phyloP scores from a whole-genome alignment of 2,797 vertebrate genomes.

The Cyclura pinguis region DNA sequence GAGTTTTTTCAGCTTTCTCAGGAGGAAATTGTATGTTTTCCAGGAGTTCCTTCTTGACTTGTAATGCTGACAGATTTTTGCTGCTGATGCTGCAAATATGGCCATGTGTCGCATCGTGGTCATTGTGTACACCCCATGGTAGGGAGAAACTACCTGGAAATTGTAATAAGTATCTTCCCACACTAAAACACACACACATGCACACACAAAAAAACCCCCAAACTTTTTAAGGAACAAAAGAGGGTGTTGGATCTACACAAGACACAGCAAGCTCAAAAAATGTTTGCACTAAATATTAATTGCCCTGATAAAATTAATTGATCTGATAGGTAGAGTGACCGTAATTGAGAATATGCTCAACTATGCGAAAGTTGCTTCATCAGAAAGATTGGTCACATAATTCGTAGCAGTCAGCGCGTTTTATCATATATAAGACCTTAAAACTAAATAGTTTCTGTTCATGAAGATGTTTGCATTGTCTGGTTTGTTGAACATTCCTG shows the following conservation, averaged over 20 bases:
- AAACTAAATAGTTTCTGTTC: not conserved
- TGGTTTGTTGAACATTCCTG: not conserved
- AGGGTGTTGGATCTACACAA: not conserved
- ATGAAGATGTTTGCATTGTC: not conserved
- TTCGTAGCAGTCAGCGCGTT: not conserved
- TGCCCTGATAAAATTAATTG: too few relatives aligned
- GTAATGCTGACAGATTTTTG: not conserved
- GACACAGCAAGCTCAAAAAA: not conserved
- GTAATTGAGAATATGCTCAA: not conserved
- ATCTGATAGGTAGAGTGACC: not conserved
- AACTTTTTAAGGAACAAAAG: not conserved
- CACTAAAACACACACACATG: not conserved
- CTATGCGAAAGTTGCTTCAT: not conserved
- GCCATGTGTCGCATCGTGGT: not conserved
- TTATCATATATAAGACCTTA: not conserved
- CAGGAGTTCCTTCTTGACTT: not conserved
- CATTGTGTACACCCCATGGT: not conserved
- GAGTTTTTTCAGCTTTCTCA: not conserved
- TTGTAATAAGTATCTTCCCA: not conserved
- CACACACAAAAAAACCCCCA: too few relatives aligned
- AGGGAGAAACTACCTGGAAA: not conserved
- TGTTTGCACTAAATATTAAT: not conserved
- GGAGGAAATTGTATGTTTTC: not conserved
- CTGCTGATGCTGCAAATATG: not conserved
- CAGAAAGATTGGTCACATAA: not conserved